These are phyloP conservation scores for Cylas formicarius DNA, from an alignment of 1,140 invertebrate genomes.

Conservation along the genomic window DNA sequence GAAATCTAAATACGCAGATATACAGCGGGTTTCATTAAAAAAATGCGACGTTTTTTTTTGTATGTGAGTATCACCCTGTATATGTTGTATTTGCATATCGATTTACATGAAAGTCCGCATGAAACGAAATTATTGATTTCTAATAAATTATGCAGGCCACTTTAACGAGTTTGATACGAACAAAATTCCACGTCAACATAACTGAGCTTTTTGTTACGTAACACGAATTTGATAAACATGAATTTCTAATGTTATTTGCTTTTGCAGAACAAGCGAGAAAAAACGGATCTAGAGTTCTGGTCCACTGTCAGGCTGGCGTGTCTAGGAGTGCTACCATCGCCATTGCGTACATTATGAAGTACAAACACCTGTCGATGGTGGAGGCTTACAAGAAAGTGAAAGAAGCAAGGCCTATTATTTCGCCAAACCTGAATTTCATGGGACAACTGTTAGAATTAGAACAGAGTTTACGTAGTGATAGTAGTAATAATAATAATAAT, in stretches of 20 bases:
- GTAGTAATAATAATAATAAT: conserved; percentile 41
- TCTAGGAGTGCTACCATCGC: conserved; percentile 90
- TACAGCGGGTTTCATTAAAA: too few relatives aligned
- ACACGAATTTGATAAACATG: too few relatives aligned
- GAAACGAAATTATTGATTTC: conserved; percentile 8
- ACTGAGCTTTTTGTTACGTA: conserved; percentile 1
- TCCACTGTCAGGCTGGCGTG: conserved; percentile 94
- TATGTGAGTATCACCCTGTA: too few relatives aligned
- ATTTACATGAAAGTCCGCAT: conserved; percentile 1
- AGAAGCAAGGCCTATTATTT: conserved; percentile 79
- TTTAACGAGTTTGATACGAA: too few relatives aligned
- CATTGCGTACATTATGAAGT: conserved; percentile 91
- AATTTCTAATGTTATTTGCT: too few relatives aligned
- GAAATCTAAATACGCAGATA: too few relatives aligned
- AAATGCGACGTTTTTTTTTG: too few relatives aligned
- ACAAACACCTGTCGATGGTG: conserved; percentile 76
- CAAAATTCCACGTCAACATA: not conserved
- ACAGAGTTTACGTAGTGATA: conserved; percentile 54
- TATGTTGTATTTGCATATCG: not conserved
- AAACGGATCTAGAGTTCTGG: conserved; percentile 70
- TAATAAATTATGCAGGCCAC: conserved; percentile 5
- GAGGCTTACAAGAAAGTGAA: conserved; percentile 89
- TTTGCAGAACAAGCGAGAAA: conserved; percentile 78
- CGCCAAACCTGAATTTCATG: conserved; percentile 96
- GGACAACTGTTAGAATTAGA: conserved; percentile 87